These are phyloP conservation scores for Glaucomys volans DNA, from an alignment of 2,113 vertebrate genomes.

Conservation along the genomic window DNA sequence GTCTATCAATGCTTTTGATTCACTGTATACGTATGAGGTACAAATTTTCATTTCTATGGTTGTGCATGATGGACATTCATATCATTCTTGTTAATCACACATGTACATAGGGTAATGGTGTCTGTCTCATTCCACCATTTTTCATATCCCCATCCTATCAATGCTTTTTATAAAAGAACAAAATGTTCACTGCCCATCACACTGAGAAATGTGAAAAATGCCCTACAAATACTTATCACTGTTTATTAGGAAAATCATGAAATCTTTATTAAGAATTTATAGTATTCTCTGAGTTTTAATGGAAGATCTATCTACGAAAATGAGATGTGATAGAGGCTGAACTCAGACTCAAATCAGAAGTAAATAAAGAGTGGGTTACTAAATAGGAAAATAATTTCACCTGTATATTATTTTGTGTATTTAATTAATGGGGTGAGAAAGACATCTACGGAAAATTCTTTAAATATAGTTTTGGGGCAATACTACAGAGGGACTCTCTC, in stretches of 20 bases:
- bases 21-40: too few relatives aligned
- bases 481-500: neutral
- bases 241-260: neutral
- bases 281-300: constrained; percentile 9
- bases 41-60: too few relatives aligned
- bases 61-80: too few relatives aligned
- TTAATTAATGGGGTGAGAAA: neutral
- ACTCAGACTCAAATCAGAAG: neutral
- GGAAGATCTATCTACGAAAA: constrained; percentile 1
- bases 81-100: too few relatives aligned
- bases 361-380: neutral
- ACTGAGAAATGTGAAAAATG: neutral
- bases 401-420: neutral
- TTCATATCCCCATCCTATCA: too few relatives aligned
- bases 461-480: neutral
- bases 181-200: neutral
- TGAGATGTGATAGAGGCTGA: neutral
- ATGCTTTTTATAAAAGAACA: neutral
- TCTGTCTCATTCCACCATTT: too few relatives aligned
- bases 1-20: neutral
- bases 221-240: neutral
- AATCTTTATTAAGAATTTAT: neutral
- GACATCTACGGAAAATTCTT: neutral
- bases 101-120: too few relatives aligned
- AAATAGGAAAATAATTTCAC: neutral